These are phyloP conservation scores for Acrocephalus kingi DNA, from an alignment of 2,113 vertebrate genomes.

Conservation along the genomic window DNA sequence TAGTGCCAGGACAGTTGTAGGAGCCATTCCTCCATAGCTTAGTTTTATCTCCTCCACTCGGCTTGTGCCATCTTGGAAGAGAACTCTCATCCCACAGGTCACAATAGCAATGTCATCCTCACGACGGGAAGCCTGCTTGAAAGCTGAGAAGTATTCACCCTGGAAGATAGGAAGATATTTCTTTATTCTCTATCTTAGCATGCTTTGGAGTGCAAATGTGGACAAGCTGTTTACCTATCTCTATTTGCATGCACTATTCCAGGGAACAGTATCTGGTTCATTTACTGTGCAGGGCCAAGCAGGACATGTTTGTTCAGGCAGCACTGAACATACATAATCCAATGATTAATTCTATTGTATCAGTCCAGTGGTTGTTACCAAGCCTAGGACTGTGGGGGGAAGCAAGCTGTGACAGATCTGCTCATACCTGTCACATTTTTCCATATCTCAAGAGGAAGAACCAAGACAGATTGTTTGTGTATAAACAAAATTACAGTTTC, in stretches of 20 bases:
- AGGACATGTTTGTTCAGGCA: not conserved
- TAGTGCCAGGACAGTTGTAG: constrained; percentile 82
- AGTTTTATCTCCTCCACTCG: constrained; percentile 81
- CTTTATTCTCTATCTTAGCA: not conserved
- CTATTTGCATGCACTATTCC: not conserved
- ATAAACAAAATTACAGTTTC: not conserved
- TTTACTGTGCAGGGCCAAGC: not conserved
- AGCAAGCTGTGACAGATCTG: not conserved
- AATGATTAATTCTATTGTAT: not conserved
- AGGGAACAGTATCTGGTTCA: not conserved
- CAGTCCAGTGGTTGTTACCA: not conserved
- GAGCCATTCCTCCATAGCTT: constrained; percentile 92
- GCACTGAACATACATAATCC: not conserved
- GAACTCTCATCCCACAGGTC: constrained; percentile 89
- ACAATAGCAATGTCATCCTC: constrained; percentile 97
- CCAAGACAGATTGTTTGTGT: not conserved
- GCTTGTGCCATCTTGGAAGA: constrained; percentile 74
- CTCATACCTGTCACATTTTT: not conserved
- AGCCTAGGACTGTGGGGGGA: not conserved
- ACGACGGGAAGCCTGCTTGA: constrained; percentile 90
- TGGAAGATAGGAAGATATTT: constrained; percentile 45
- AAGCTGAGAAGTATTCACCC: constrained; percentile 91
- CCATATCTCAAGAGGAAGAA: not conserved
- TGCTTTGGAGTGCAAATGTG: not conserved
- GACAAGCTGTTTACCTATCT: not conserved